Evolutionary conservation across 2,888 invertebrate genomes (phyloP), one percentile per base, ranked within the genome.

Genomic region (Lumbricus terrestris): DNA sequence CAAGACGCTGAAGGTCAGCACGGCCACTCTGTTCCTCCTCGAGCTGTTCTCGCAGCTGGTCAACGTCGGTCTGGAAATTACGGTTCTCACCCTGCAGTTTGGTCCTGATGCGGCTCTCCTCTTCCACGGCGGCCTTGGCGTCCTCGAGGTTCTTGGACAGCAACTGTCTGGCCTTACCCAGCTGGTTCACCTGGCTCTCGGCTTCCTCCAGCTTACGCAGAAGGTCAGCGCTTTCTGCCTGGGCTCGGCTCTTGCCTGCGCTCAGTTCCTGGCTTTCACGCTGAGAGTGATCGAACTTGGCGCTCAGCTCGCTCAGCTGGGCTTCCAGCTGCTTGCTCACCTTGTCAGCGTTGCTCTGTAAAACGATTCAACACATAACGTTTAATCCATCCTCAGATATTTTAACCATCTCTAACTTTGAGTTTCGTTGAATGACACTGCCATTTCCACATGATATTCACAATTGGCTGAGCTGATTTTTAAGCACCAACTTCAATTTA

Each of bases 1-100:
- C 97, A 96, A 99, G 99, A 95, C 99, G 97, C 96, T 99, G 98
- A 94, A 99, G 96, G 95, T 99, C 99, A 95, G 98, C 98, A 96
- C 99, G 99, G 96, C 97, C 98, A 96, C 99, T 99, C 93, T 98
- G 98, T 96, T 99, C 99, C 95, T 99, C 99, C 95, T 99, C 99
- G 93, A 99, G 97, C 96, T 99, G 98, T 96, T 99, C 99, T 95
- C 99, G 97, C 95, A 99, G 97, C 96, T 98, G 98, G 96, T 99
- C 99, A 96, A 99, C 96, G 96, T 99, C 99, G 96, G 99, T 98
- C 96, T 98, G 98, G 96, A 99, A 96, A 96, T 99, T 99, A 96
- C 99, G 98, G 97, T 98, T 98, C 96, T 99, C 99, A 96, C 94
- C 93, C 93, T 94, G 94, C 90, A 95, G 93, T 92, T 95, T 95